Percentiles rank a stretch among this genome's conserved stretches.
phyloP scores from a whole-genome alignment of 2,797 vertebrate genomes.

The Mormyrops attenuatus region DNA sequence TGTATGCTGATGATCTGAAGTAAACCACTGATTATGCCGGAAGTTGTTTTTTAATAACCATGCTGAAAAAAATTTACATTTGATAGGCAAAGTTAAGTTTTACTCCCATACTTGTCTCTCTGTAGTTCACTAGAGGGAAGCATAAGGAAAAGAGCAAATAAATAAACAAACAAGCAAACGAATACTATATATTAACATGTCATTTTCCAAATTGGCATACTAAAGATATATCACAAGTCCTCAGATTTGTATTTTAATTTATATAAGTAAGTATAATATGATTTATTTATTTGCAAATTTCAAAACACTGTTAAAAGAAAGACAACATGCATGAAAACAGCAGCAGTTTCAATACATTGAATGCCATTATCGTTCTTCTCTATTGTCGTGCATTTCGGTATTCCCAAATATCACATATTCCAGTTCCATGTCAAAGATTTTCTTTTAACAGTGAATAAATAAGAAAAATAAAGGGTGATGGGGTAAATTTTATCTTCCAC shows the following conservation, averaged over 20 bases:
- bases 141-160: constrained; percentile 83
- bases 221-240: constrained; percentile 37
- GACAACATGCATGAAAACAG: background rate
- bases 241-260: background rate
- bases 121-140: constrained; percentile 99
- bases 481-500: background rate
- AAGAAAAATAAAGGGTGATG: background rate
- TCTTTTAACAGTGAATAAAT: constrained; percentile 7
- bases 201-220: constrained; percentile 52
- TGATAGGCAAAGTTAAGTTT: constrained; percentile 99
- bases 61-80: constrained; percentile 99
- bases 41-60: constrained; percentile 78
- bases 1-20: constrained; percentile 87
- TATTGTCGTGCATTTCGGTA: background rate
- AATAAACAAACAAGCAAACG: constrained; percentile 58
- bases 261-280: background rate
- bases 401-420: background rate
- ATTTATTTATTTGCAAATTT: constrained; percentile 25
- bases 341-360: background rate
- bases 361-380: background rate
- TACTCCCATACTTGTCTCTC: constrained; percentile 99
- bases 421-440: background rate
- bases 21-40: constrained; percentile 88
- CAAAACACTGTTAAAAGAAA: background rate
- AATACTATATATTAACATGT: constrained; percentile 72